Evolutionary conservation across 2,113 vertebrate species (phyloP).

Genomic region (Atractosteus spatula): DNA sequence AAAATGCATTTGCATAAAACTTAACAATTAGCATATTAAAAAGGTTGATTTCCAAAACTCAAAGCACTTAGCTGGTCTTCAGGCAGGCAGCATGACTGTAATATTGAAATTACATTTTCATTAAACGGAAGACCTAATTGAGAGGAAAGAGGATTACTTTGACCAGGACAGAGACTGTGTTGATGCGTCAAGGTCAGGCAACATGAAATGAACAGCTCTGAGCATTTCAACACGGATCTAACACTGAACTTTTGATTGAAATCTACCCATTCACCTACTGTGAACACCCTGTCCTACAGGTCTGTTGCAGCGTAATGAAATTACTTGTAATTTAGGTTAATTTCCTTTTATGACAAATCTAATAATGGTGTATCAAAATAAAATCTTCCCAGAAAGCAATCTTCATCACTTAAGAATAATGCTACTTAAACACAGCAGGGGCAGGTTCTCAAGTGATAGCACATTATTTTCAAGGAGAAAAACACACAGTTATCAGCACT

Average conservation of each 20-base stretch:
- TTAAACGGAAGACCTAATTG: slow-evolving; percentile 57
- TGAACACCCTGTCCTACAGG: not conserved
- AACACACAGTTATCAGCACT: too few species aligned
- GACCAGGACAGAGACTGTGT: slow-evolving; percentile 39
- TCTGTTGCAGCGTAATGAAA: not conserved
- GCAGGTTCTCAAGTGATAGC: not conserved
- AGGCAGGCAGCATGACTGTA: slow-evolving; percentile 33
- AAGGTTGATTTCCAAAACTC: slow-evolving; percentile 46
- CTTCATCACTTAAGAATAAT: not conserved
- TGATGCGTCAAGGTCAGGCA: slow-evolving; percentile 19
- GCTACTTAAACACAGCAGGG: not conserved
- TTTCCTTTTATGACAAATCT: slow-evolving; percentile 12
- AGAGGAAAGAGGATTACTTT: slow-evolving; percentile 46
- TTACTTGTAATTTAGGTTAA: not conserved
- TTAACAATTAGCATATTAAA: slow-evolving; percentile 35
- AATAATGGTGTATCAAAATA: slow-evolving; percentile 16
- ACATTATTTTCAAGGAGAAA: too few species aligned
- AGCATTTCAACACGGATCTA: slow-evolving; percentile 1
- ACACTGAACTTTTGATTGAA: not conserved
- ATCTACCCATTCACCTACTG: not conserved
- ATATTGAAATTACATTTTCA: slow-evolving; percentile 50
- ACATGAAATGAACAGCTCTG: slow-evolving; percentile 14
- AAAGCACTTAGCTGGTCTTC: slow-evolving; percentile 36
- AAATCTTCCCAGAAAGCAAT: slow-evolving; percentile 11
- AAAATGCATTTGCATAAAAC: slow-evolving; percentile 48